Conservation (phyloP, 2,113 vertebrate genomes). For the Otocyon megalotis region DNA sequence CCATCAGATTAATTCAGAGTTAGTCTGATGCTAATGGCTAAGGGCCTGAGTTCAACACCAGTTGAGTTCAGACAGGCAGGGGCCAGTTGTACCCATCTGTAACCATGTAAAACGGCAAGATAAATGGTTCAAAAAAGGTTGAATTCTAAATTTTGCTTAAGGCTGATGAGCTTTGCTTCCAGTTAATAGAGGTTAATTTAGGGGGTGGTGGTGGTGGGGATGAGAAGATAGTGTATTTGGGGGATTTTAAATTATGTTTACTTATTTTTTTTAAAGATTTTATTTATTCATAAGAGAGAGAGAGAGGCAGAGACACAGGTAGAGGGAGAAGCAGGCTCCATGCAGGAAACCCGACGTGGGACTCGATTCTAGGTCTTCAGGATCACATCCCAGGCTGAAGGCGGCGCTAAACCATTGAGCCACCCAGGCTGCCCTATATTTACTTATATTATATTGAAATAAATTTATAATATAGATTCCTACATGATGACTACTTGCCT, state of each 20-base stretch:
- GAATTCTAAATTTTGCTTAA: conserved; percentile 1
- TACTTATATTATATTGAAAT: neutral
- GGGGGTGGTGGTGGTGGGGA: neutral
- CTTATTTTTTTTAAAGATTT: neutral
- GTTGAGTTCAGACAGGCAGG: neutral
- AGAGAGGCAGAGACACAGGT: too few species aligned
- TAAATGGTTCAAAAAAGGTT: neutral
- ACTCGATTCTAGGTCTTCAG: too few species aligned
- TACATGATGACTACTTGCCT: conserved; percentile 18
- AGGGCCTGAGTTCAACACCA: neutral
- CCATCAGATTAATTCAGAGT: neutral
- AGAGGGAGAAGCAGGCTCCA: too few species aligned
- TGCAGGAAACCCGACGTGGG: too few species aligned
- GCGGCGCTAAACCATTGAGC: too few species aligned
- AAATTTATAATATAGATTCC: conserved; percentile 37
- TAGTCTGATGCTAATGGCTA: neutral
- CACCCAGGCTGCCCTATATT: neutral
- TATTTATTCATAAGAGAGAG: too few species aligned
- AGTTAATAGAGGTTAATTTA: neutral
- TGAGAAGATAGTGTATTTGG: neutral
- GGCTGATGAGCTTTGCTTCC: neutral
- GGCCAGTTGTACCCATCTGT: neutral
- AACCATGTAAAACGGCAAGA: neutral
- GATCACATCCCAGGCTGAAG: too few species aligned
- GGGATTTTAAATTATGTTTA: conserved; percentile 10